phyloP scores from a whole-genome alignment of 2,888 invertebrate species.

The Sceliomorpha sp. region DNA sequence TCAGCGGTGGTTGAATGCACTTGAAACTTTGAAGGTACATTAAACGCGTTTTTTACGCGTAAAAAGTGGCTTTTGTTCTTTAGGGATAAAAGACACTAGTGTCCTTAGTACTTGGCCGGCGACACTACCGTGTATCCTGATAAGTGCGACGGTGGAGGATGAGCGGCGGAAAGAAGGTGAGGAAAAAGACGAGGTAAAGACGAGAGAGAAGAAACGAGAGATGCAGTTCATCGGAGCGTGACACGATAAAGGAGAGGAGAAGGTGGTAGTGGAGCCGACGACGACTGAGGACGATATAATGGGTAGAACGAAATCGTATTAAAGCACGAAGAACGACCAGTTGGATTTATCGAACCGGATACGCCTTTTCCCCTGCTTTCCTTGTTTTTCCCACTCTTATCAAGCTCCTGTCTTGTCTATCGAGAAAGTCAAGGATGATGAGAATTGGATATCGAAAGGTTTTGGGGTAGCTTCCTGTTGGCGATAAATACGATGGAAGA shows the following conservation, averaged over 20 bases:
- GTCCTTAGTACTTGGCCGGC: no score
- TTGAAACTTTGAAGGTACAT: no score
- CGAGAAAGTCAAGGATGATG: conserved; percentile 19
- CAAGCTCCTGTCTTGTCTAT: conserved; percentile 16
- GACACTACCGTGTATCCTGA: no score
- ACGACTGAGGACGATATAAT: conserved; percentile 65
- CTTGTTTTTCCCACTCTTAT: conserved; percentile 42
- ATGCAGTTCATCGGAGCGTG: conserved; percentile 57
- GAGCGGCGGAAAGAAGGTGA: conserved; percentile 11
- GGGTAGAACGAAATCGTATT: conserved; percentile 73
- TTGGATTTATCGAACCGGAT: conserved; percentile 69
- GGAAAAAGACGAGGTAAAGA: conserved; percentile 11
- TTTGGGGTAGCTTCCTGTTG: conserved; percentile 25
- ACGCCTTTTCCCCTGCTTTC: conserved; percentile 49
- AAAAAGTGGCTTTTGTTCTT: no score
- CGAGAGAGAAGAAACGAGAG: conserved; percentile 33
- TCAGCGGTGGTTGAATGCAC: no score
- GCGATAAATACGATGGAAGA: conserved; percentile 10
- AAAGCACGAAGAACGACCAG: conserved; percentile 66
- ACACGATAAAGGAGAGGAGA: conserved; percentile 60
- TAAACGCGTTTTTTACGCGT: no score
- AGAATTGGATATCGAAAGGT: conserved; percentile 33
- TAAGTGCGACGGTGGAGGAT: conserved; percentile 31
- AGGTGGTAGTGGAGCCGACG: conserved; percentile 54
- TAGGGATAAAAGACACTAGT: no score